Conservation (phyloP, 2,797 vertebrate species). For the Tragopan temminckii region DNA sequence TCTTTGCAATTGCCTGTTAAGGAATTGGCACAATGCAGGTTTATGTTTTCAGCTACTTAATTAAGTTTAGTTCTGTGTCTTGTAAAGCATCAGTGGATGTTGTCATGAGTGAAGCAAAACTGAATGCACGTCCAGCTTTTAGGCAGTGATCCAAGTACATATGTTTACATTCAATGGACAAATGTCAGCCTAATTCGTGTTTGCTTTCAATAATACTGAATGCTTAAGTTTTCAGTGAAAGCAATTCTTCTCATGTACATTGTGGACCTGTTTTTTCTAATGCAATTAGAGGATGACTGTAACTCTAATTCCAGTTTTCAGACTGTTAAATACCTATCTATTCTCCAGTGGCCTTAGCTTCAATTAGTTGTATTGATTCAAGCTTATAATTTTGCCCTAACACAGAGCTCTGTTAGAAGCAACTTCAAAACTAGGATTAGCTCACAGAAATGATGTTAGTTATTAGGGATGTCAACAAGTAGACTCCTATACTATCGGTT, state of each 20-base stretch:
- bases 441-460: background rate
- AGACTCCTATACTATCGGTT: background rate
- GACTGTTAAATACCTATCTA: background rate
- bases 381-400: background rate
- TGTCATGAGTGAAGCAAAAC: background rate
- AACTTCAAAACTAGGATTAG: background rate
- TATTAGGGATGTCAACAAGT: background rate
- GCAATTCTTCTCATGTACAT: background rate
- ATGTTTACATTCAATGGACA: background rate
- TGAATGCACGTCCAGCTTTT: background rate
- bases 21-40: background rate
- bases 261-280: background rate
- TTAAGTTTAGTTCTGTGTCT: background rate
- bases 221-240: background rate
- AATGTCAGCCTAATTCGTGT: background rate
- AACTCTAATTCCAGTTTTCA: background rate
- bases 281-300: background rate
- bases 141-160: background rate
- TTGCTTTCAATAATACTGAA: background rate
- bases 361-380: background rate
- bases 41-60: background rate
- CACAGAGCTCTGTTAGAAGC: background rate
- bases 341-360: background rate
- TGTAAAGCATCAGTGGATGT: background rate
- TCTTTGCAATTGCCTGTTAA: background rate